phyloP scores from a whole-genome alignment of 2,113 vertebrate species.

The Bubo scandiacus region DNA sequence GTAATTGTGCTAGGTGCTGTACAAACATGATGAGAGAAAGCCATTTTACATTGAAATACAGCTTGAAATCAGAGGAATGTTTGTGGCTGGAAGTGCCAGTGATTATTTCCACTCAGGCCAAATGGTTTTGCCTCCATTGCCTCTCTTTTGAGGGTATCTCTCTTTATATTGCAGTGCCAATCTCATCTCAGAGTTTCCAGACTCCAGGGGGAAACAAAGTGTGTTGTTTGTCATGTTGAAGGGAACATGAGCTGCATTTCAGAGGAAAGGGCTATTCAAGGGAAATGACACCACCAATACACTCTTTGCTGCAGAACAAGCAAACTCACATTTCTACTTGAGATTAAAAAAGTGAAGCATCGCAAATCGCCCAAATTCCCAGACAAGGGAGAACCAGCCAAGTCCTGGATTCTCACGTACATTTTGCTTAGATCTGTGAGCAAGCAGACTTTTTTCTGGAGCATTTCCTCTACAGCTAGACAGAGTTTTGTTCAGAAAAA shows the following conservation, averaged over 20 bases:
- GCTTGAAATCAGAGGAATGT: neutral
- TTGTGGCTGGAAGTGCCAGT: neutral
- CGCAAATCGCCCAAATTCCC: neutral
- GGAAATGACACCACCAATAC: neutral
- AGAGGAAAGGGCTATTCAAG: neutral
- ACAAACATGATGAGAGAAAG: neutral
- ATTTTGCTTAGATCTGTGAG: neutral
- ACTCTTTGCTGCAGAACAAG: neutral
- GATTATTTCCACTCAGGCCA: neutral
- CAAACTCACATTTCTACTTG: neutral
- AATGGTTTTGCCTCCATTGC: neutral
- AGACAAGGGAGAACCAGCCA: neutral
- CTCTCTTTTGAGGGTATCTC: neutral
- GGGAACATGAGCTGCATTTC: neutral
- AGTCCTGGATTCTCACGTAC: neutral
- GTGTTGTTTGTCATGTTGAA: neutral
- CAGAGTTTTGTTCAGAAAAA: neutral
- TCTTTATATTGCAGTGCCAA: neutral
- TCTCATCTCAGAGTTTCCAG: constrained; percentile 28
- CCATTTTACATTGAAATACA: neutral
- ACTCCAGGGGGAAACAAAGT: neutral
- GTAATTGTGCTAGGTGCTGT: neutral
- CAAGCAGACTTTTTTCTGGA: neutral
- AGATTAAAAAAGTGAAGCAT: neutral
- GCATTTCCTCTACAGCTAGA: neutral